Conservation (phyloP, 2,113 vertebrate genomes). For the Sceloporus undulatus region DNA sequence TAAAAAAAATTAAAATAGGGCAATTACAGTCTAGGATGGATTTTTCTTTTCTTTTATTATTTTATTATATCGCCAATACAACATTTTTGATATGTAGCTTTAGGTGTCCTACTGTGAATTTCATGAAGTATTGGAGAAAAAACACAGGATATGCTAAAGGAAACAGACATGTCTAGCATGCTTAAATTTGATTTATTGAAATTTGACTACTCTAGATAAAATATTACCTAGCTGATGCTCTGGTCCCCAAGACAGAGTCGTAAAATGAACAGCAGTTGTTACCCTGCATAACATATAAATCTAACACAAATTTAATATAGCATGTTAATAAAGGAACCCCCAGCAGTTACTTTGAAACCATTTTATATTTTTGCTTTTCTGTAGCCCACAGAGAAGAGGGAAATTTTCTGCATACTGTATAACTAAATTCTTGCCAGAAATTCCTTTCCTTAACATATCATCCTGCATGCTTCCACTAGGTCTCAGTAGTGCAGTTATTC, state of each 20-base stretch:
- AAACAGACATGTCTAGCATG: not conserved
- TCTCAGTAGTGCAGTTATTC: not conserved
- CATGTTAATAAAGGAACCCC: slow-evolving; percentile 14
- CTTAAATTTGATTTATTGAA: slow-evolving; percentile 42
- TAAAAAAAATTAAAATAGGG: too few species aligned
- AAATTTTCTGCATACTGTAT: not conserved
- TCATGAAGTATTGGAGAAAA: slow-evolving; percentile 21
- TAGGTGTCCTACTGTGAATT: slow-evolving; percentile 11
- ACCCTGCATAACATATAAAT: slow-evolving; percentile 28
- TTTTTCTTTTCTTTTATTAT: not conserved
- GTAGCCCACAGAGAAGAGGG: not conserved
- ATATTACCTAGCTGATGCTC: slow-evolving; percentile 1
- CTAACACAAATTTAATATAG: not conserved
- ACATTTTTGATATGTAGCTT: slow-evolving; percentile 30
- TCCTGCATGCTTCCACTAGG: not conserved
- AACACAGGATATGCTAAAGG: slow-evolving; percentile 34
- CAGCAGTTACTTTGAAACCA: slow-evolving; percentile 25
- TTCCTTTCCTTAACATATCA: not conserved
- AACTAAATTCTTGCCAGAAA: not conserved
- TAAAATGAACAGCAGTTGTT: slow-evolving; percentile 21
- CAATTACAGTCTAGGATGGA: not conserved
- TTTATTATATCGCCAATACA: not conserved
- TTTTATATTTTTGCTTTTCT: not conserved
- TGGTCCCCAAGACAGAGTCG: slow-evolving; percentile 16
- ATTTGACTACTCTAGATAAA: slow-evolving; percentile 50